phyloP scores from a whole-genome alignment of 2,113 vertebrate genomes.

The Poeciliopsis retropinna region DNA sequence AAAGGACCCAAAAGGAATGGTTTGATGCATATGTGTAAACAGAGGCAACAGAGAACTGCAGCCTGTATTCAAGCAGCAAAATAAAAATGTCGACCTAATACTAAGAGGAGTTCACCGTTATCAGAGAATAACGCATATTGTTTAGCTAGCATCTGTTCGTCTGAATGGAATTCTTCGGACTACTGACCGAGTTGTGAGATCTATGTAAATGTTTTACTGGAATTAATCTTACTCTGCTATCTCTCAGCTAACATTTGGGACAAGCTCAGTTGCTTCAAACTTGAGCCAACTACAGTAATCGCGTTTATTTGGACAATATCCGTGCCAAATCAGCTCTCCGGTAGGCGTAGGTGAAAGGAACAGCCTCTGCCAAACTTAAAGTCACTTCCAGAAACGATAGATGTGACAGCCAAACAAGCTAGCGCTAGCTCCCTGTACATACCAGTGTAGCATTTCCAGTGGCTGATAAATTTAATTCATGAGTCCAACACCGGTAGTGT shows the following conservation, averaged over 20 bases:
- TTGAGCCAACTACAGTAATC: conserved; percentile 11
- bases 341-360: background rate
- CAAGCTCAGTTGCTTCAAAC: conserved; percentile 22
- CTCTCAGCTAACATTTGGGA: conserved; percentile 14
- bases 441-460: background rate
- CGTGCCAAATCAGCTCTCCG: fast-evolving
- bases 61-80: background rate
- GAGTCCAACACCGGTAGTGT: background rate
- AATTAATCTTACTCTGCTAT: conserved; percentile 20
- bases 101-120: conserved; percentile 2
- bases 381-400: background rate
- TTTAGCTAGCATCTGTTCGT: too few species aligned
- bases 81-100: background rate
- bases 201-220: conserved; percentile 21
- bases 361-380: conserved; percentile 13
- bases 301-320: background rate
- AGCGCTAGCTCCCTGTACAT: conserved; percentile 45
- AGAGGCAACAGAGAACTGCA: background rate
- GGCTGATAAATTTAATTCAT: background rate
- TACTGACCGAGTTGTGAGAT: background rate
- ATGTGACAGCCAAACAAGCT: conserved; percentile 42
- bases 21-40: background rate
- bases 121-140: too few species aligned
- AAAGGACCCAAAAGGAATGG: conserved; percentile 4
- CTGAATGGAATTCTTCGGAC: background rate